Conservation (phyloP, 1,140 invertebrate genomes). For the Euglossa dilemma region DNA sequence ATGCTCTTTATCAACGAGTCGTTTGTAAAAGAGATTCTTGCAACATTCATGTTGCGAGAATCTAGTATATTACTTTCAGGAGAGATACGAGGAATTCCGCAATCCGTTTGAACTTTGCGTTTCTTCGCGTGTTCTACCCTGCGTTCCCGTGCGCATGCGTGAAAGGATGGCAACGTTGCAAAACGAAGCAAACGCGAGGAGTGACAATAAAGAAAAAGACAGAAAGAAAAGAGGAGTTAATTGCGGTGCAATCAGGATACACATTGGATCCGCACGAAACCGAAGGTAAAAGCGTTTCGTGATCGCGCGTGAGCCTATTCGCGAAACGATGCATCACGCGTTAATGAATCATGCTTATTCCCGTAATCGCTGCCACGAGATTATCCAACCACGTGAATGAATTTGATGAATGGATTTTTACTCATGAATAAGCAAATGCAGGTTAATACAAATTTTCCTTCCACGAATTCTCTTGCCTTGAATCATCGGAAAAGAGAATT, state of each 20-base stretch:
- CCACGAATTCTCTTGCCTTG: not conserved
- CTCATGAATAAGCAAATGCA: conserved; percentile 13
- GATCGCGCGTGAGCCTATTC: not conserved
- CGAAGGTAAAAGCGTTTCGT: not conserved
- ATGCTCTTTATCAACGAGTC: too few species aligned
- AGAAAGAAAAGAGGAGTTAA: not conserved
- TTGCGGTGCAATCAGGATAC: not conserved
- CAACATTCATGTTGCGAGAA: not conserved
- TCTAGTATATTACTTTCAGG: not conserved
- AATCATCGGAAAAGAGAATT: not conserved
- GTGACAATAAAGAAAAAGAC: not conserved
- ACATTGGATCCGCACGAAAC: not conserved
- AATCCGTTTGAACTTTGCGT: conserved; percentile 4
- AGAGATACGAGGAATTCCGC: not conserved
- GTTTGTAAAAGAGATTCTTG: not conserved
- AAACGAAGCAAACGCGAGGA: conserved; percentile 3
- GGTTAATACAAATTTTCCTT: not conserved
- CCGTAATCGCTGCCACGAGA: not conserved
- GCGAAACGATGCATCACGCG: not conserved
- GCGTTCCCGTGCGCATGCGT: not conserved
- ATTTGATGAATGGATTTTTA: not conserved
- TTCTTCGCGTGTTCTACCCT: not conserved
- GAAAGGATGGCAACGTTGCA: not conserved
- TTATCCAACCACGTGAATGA: not conserved
- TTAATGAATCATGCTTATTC: conserved; percentile 14